Conservation (phyloP, 2,113 vertebrate genomes). For the Thamnaconus septentrionalis region DNA sequence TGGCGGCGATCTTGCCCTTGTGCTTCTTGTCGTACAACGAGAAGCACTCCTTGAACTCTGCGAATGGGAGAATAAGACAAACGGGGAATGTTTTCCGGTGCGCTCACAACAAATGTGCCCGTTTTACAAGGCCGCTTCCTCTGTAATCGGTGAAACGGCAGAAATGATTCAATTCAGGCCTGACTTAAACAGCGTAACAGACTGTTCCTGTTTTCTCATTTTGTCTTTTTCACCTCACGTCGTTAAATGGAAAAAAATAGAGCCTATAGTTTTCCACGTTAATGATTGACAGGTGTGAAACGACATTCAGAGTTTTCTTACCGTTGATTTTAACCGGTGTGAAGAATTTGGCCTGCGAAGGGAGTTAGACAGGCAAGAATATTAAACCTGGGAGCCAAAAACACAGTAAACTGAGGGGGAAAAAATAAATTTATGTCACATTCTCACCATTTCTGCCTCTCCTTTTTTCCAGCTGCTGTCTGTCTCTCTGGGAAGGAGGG, state of each 20-base stretch:
- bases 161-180: no score
- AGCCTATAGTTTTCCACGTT: background rate
- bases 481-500: slow-evolving; percentile 47
- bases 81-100: background rate
- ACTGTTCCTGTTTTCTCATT: no score
- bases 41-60: slow-evolving; percentile 98
- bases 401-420: background rate
- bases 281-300: background rate
- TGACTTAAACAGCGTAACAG: no score
- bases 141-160: no score
- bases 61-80: background rate
- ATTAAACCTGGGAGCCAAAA: background rate
- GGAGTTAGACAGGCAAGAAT: background rate
- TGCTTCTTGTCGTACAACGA: slow-evolving; percentile 94
- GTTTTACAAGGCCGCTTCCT: no score
- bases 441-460: slow-evolving; percentile 56
- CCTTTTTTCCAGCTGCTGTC: background rate
- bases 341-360: slow-evolving; percentile 75
- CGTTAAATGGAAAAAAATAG: background rate
- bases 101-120: no score
- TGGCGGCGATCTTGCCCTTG: slow-evolving; percentile 85
- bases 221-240: background rate
- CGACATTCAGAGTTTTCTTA: slow-evolving; percentile 29
- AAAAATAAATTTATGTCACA: background rate
- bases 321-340: slow-evolving; percentile 73